phyloP scores from a whole-genome alignment of 2,113 vertebrate species.

The Centropus bengalensis region DNA sequence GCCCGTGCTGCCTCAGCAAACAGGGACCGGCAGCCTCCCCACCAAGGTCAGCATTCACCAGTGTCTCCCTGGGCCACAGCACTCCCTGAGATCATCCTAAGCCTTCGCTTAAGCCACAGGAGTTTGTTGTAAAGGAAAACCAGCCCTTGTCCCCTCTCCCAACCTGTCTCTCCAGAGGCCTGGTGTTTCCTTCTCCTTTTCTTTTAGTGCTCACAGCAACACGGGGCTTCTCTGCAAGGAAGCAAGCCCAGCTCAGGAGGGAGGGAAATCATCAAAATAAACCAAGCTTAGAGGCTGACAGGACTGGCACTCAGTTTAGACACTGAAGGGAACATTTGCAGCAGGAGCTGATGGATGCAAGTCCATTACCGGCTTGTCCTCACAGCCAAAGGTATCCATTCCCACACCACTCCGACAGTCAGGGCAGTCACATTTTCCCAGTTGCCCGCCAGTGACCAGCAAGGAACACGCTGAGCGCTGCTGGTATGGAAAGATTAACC shows the following conservation, averaged over 20 bases:
- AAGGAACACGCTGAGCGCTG: neutral
- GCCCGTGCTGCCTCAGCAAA: neutral
- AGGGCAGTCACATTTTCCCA: neutral
- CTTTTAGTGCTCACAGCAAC: neutral
- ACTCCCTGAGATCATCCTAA: neutral
- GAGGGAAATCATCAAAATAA: neutral
- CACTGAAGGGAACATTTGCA: neutral
- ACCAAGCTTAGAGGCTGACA: neutral
- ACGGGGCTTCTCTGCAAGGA: neutral
- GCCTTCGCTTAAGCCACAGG: neutral
- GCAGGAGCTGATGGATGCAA: neutral
- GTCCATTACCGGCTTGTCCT: neutral
- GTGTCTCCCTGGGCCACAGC: neutral
- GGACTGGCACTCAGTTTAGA: neutral
- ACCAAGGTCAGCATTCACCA: neutral
- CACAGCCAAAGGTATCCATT: fast-evolving
- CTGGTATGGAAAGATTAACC: neutral
- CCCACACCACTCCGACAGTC: neutral
- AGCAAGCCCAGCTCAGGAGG: neutral
- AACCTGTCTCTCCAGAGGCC: neutral
- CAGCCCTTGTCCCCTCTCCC: neutral
- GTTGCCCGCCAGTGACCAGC: neutral
- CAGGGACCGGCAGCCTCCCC: fast-evolving
- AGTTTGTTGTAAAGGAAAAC: neutral
- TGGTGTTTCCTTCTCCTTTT: neutral